Conservation (phyloP, 2,797 vertebrate species). For the Siniperca scherzeri region DNA sequence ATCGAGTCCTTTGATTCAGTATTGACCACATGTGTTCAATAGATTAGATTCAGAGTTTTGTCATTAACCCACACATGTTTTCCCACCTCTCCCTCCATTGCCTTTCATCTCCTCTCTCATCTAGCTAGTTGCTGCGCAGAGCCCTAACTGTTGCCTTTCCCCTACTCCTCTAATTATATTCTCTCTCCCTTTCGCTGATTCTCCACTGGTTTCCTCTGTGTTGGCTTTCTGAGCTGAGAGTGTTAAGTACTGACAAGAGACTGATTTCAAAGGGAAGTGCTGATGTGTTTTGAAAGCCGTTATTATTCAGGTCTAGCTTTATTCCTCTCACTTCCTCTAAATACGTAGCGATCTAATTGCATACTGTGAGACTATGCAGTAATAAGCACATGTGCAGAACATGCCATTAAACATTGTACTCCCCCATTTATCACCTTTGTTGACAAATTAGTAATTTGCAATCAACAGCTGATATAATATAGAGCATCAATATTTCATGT, state of each 20-base stretch:
- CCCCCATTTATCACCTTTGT: conserved; percentile 38
- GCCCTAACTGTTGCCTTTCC: conserved; percentile 37
- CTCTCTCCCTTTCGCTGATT: conserved; percentile 46
- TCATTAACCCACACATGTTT: conserved; percentile 41
- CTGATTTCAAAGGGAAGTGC: conserved; percentile 66
- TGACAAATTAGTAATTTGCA: conserved; percentile 53
- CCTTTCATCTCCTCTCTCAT: conserved; percentile 63
- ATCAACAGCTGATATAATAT: conserved; percentile 21
- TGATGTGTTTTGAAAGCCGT: conserved; percentile 51
- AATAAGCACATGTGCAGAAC: conserved; percentile 18
- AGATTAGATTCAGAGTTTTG: conserved; percentile 48
- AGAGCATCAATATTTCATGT: conserved; percentile 54
- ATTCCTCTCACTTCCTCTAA: conserved; percentile 32
- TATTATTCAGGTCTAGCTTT: conserved; percentile 51
- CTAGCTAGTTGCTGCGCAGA: conserved; percentile 1
- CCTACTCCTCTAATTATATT: conserved; percentile 60
- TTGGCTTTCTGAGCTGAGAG: conserved; percentile 28
- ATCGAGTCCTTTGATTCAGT: conserved; percentile 35
- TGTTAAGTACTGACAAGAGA: conserved; percentile 19
- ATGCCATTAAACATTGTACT: conserved; percentile 7
- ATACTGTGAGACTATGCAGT: conserved; percentile 22
- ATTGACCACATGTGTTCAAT: conserved; percentile 51
- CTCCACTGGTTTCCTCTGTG: conserved; percentile 39
- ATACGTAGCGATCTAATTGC: conserved; percentile 41
- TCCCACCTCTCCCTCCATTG: conserved; percentile 52